Evolutionary conservation across 2,113 vertebrate species (phyloP).

Genomic region (Peromyscus polionotus): DNA sequence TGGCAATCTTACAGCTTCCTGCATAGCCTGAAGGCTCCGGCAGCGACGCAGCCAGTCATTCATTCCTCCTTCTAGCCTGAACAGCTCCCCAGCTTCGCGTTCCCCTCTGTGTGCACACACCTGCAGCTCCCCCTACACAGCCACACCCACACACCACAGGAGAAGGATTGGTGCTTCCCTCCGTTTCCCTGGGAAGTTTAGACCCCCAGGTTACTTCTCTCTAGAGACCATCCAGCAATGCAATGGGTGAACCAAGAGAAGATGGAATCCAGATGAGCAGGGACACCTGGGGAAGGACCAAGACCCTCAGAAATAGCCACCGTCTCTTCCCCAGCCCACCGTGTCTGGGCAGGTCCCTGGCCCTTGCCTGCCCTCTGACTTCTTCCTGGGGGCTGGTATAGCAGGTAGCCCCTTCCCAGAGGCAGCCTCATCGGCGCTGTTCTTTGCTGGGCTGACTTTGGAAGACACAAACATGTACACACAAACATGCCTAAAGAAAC

Average conservation of each 20-base stretch:
- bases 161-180: neutral
- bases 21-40: neutral
- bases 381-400: neutral
- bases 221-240: neutral
- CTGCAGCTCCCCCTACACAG: neutral
- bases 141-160: fast-evolving
- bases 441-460: neutral
- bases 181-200: neutral
- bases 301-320: neutral
- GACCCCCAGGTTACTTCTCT: neutral
- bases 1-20: neutral
- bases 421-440: too few species aligned
- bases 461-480: neutral
- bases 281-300: neutral
- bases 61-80: neutral
- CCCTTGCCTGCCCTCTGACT: neutral
- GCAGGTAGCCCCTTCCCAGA: neutral
- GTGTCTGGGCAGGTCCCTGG: neutral
- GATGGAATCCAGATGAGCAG: neutral
- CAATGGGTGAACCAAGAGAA: neutral
- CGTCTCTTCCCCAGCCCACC: neutral
- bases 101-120: neutral
- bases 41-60: neutral
- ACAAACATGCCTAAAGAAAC: too few species aligned
- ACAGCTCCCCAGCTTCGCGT: too few species aligned